Evolutionary conservation across 2,797 vertebrate genomes (phyloP).

Genomic region (Onychomys leucogaster): DNA sequence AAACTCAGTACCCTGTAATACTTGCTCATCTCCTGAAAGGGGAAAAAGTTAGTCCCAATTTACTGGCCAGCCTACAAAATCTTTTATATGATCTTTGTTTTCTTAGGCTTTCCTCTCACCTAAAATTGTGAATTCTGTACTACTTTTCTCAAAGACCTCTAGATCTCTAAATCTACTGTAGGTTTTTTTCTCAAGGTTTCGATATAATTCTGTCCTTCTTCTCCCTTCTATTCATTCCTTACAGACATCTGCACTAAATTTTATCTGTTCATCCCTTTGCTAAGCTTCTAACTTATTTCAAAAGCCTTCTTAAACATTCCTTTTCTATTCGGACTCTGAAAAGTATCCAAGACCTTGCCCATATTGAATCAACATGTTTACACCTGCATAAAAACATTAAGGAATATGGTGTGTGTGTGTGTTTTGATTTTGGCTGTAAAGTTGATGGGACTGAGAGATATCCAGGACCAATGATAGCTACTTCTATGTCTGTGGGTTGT

Average conservation of each 20-base stretch:
- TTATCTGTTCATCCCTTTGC: not conserved
- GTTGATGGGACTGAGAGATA: not conserved
- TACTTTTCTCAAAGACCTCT: not conserved
- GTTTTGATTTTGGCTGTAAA: not conserved
- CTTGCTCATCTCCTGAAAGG: conserved; percentile 32
- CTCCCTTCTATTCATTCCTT: not conserved
- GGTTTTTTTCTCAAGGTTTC: not conserved
- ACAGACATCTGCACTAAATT: not conserved
- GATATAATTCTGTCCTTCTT: not conserved
- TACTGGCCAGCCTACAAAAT: not conserved
- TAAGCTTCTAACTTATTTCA: not conserved
- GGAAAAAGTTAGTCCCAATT: not conserved
- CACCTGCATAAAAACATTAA: not conserved
- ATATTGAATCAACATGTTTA: not conserved
- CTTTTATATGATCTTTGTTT: not conserved
- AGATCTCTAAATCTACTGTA: not conserved
- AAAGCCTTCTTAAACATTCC: not conserved
- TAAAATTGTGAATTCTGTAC: not conserved
- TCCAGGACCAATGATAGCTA: not conserved
- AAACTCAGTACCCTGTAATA: not conserved
- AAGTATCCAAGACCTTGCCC: not conserved
- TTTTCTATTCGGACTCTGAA: not conserved
- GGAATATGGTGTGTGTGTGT: not conserved
- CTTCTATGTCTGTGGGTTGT: not conserved
- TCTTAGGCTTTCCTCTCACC: not conserved